Base-by-base conservation (phyloP, 2,113 vertebrate genomes). In the Myiozetetes cayanensis region DNA sequence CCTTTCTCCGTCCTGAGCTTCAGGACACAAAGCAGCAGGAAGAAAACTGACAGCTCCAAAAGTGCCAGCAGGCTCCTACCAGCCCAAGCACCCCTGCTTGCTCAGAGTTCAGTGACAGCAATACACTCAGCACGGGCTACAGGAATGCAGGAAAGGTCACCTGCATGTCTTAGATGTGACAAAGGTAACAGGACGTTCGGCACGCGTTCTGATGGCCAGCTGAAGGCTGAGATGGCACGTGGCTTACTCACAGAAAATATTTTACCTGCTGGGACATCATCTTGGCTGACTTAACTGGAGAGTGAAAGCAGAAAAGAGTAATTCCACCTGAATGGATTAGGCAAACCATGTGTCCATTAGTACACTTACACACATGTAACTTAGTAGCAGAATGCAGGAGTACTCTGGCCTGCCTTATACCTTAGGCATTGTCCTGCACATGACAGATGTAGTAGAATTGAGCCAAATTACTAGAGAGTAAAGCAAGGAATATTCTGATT, bases 51-150 rank as follows among this genome's bases (percentile, higher is more conserved):
- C 23, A 59, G 76, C 27, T 8, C 4, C 18, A 5, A 4, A 25
- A 66, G 21, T 30, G 18, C 33, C 84, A 70, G 53, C 37, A 94
- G 80, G 37, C 3, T 77, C 28, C 84, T 71, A 28, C 23, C 55
- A 76, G 67, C 30, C 66, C 67, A 23, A 83, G 52, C 49, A 44
- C 27, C 35, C 10, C 55, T 67, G 33, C 58, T 22, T 63, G 30
- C 44, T 44, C 31, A 12, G 74, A 74, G 52, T 17, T 75, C 78
- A 88, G 49, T 31, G 72, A 72, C 67, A n/a, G n/a, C 33, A 62
- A 2, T 2, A 37, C 8, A 6, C n/a, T 33, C 75, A 71, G 5
- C 14, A 55, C 13, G 16, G 33, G 28, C 2, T 15, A 55, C 0
- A 0, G 49, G 24, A 85, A 49, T 1, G 30, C n/a, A 19, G 33